Percentiles rank a stretch among this genome's conserved stretches.
Conservation (phyloP, 2,888 invertebrate species). For the Acleris cristana region DNA sequence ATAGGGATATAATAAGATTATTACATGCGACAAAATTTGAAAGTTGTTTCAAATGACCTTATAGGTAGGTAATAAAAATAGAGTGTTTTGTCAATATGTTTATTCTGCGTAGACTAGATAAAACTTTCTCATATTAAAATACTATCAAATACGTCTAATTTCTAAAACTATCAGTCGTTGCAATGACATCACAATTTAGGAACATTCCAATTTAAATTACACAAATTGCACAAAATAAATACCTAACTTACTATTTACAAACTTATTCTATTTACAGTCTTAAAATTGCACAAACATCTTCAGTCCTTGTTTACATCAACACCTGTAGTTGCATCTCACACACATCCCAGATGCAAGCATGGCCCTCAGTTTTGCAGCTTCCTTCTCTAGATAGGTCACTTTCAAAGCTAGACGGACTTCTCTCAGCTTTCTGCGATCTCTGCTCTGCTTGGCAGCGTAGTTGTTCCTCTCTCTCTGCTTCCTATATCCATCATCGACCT, state of each 20-base stretch:
- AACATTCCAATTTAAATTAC: constrained; percentile 7
- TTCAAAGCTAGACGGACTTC: constrained; percentile 96
- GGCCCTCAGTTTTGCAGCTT: constrained; percentile 90
- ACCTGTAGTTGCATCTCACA: constrained; percentile 44
- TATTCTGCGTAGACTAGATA: constrained; percentile 20
- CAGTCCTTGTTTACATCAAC: neutral
- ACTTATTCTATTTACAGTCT: neutral
- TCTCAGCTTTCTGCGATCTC: constrained; percentile 94
- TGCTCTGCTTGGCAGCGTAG: constrained; percentile 95
- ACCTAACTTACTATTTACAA: constrained; percentile 23
- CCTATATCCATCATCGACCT: constrained; percentile 90
- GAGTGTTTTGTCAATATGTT: constrained; percentile 8
- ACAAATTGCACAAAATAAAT: constrained; percentile 26
- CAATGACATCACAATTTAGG: constrained; percentile 12
- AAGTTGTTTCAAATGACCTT: neutral
- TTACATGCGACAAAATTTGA: no score
- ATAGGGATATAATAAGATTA: no score
- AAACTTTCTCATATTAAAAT: constrained; percentile 16
- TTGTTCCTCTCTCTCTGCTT: constrained; percentile 96
- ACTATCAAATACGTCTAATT: neutral
- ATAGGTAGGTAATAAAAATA: neutral
- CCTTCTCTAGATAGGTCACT: constrained; percentile 93
- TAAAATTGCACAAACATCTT: constrained; percentile 19
- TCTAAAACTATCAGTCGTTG: constrained; percentile 10
- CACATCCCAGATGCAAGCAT: constrained; percentile 83